Conservation (phyloP, 2,113 vertebrate species). For the Sceloporus undulatus region DNA sequence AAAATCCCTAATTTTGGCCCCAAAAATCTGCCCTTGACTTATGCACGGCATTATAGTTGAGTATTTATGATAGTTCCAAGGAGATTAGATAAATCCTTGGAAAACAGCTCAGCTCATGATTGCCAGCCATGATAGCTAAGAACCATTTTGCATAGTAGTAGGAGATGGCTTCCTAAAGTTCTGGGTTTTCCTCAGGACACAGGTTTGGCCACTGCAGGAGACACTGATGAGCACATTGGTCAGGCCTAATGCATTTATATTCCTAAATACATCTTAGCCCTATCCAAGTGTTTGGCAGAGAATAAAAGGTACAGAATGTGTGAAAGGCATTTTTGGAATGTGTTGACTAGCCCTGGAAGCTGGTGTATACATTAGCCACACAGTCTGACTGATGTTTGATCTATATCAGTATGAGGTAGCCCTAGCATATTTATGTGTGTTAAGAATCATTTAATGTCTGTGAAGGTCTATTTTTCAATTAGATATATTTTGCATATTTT, state of each 20-base stretch:
- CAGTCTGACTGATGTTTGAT: not conserved
- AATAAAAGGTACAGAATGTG: too few relatives aligned
- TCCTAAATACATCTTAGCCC: not conserved
- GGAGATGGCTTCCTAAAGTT: not conserved
- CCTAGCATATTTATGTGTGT: not conserved
- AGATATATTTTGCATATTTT: too few relatives aligned
- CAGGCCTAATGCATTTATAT: not conserved
- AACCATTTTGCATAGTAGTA: not conserved
- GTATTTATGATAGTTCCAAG: not conserved
- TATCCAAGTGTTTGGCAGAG: not conserved
- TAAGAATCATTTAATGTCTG: not conserved
- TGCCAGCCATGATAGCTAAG: not conserved
- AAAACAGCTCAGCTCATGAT: not conserved
- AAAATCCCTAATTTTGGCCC: too few relatives aligned
- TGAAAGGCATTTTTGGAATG: not conserved
- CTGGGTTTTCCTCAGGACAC: not conserved
- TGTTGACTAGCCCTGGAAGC: not conserved
- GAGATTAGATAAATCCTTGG: not conserved
- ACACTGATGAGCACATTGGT: not conserved
- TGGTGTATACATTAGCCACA: not conserved
- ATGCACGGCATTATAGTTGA: too few relatives aligned
- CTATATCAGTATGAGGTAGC: not conserved
- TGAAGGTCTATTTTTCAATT: too few relatives aligned
- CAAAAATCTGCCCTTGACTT: too few relatives aligned
- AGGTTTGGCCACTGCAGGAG: not conserved